Base-by-base conservation (phyloP, 2,797 vertebrate species). In the Harpagifer antarcticus region DNA sequence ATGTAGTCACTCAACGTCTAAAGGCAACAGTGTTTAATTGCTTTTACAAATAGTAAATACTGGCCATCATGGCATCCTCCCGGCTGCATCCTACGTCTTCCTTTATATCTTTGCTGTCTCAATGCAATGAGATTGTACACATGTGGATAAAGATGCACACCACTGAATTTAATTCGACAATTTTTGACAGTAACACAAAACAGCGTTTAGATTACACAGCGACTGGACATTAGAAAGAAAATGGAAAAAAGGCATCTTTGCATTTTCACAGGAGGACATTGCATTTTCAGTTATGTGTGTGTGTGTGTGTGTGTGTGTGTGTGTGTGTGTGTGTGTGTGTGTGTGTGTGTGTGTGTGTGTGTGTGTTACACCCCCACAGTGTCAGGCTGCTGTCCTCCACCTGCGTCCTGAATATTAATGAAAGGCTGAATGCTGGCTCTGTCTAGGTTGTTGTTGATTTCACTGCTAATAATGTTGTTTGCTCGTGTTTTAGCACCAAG, bases 331-430 rank as follows among this genome's bases (percentile, higher is more conserved):
- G 33, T 33, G 33, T 5, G 5, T 45, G 16, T 61, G 44, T 74
- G 37, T 64, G 57, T 65, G 74, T 10, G 69, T 57, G 53, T 50
- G 42, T n/a, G n/a, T n/a, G n/a, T n/a, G n/a, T n/a, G n/a, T n/a
- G n/a, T n/a, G n/a, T n/a, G n/a, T n/a, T n/a, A 67, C 74, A 74
- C 68, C 72, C 74, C 72, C 67, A 67, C 69, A 64, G 83, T 81
- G 76, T 73, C 71, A 78, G 72, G 72, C 69, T 76, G 75, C 80
- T 79, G 82, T 84, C 75, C 87, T 89, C 78, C 83, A 87, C 85
- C 76, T 84, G 81, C 23, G 52, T 78, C 81, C 68, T 79, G 83
- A 89, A 87, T 89, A 80, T 82, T 74, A 87, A 89, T 86, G 72
- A 72, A 55, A 54, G 37, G 47, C 72, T 80, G 70, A 80, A 71